Percentiles rank a stretch among this genome's conserved stretches.
These are phyloP conservation scores for Odocoileus virginianus DNA, from an alignment of 2,113 vertebrate genomes.

Conservation along the genomic window DNA sequence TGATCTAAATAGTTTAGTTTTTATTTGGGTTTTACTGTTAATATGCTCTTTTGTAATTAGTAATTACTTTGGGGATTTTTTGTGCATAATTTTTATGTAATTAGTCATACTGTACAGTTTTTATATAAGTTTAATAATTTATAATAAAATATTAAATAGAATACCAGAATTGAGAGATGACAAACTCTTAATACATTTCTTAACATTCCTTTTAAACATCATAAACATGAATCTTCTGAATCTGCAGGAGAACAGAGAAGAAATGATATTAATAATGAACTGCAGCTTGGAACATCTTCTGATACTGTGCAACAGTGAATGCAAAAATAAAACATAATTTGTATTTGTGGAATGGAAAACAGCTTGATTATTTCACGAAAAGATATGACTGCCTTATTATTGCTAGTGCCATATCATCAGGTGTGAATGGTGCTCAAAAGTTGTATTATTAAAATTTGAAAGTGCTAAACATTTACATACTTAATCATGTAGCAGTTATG, in stretches of 20 bases:
- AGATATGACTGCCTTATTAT: conserved; percentile 68
- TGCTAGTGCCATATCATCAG: conserved; percentile 68
- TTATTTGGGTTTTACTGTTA: conserved; percentile 49
- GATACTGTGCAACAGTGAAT: conserved; percentile 74
- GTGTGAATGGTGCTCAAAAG: conserved; percentile 68
- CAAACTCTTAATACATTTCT: conserved; percentile 67
- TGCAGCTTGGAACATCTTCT: conserved; percentile 71
- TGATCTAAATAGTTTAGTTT: conserved; percentile 29
- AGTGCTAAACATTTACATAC: conserved; percentile 54
- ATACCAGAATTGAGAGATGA: conserved; percentile 52
- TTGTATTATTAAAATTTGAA: conserved; percentile 61
- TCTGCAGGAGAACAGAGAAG: conserved; percentile 75
- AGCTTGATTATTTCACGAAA: conserved; percentile 75
- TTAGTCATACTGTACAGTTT: conserved; percentile 43
- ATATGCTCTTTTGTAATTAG: conserved; percentile 39
- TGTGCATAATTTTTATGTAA: conserved; percentile 44
- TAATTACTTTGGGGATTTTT: conserved; percentile 32
- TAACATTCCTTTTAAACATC: conserved; percentile 71
- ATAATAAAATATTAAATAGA: conserved; percentile 64
- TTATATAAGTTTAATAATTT: conserved; percentile 44
- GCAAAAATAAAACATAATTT: conserved; percentile 74
- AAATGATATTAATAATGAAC: conserved; percentile 75
- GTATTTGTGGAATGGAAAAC: conserved; percentile 72
- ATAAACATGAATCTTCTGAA: conserved; percentile 75
- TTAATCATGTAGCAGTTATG: conserved; percentile 52